Evolutionary conservation across 1,140 invertebrate genomes (phyloP).

Genomic region (Papilio xuthus): DNA sequence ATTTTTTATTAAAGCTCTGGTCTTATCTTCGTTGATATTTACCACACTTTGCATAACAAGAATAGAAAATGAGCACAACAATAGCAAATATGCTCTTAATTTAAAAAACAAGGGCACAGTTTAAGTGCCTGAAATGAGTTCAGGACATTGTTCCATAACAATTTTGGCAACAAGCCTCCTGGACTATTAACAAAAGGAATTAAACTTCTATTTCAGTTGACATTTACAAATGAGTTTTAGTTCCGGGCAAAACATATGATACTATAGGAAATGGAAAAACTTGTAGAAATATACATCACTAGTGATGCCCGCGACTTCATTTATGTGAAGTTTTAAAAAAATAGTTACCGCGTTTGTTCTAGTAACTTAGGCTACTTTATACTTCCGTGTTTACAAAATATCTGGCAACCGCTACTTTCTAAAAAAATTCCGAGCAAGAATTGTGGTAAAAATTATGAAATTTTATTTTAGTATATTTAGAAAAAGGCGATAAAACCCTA

Average conservation of each 20-base stretch:
- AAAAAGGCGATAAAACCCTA: background rate
- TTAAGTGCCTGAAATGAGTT: conserved; percentile 20
- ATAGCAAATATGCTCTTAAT: conserved; percentile 24
- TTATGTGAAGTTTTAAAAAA: no score
- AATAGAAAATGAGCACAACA: background rate
- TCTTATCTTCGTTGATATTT: background rate
- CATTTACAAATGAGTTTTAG: conserved; percentile 27
- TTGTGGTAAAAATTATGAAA: background rate
- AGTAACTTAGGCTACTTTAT: no score
- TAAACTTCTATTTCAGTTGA: conserved; percentile 27
- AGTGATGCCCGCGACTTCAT: no score
- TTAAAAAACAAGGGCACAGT: conserved; percentile 27
- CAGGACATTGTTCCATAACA: conserved; percentile 26
- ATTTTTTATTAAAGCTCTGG: background rate
- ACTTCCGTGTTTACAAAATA: no score
- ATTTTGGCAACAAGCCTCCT: conserved; percentile 25
- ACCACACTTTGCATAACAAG: background rate
- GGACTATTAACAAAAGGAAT: conserved; percentile 25
- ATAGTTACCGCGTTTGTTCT: no score
- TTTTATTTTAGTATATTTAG: background rate
- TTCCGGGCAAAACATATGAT: conserved; percentile 9
- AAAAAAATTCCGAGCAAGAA: background rate
- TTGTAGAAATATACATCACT: background rate
- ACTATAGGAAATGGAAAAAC: conserved; percentile 4
- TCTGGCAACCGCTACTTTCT: no score